Base-by-base conservation (phyloP, 2,113 vertebrate genomes). In the Pogona vitticeps region DNA sequence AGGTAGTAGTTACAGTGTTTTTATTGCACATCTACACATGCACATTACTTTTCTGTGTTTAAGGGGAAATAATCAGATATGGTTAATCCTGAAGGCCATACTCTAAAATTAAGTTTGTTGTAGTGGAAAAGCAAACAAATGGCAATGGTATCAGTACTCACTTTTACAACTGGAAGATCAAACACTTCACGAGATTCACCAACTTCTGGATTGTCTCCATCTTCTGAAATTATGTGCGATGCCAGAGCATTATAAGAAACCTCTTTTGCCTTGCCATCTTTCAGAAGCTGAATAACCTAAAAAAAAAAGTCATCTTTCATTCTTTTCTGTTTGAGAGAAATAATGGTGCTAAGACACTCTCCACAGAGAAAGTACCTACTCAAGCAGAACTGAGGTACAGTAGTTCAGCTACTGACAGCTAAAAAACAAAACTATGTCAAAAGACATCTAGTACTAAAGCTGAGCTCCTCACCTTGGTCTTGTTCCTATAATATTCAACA, bases 101-200 rank as follows among this genome's bases (percentile, higher is more conserved):
- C 17, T 67, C 61, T 80, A 58, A 67, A 76, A 42, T 42, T 23
- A 80, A 42, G 58, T 63, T 59, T 76, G 33, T 9, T 58, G 9
- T 7, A 75, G 21, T 38, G n/a, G 33, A 76, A 73, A 76, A 75
- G 42, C 40, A 23, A 5, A 80, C 14, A 6, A 58, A 36, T 20
- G 28, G 56, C 0, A 20, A 56, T 13, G 52, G 1, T 21, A 59
- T 8, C 82, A 26, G 82, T 77, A 90, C 86, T 94, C 84, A 99
- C 99, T 97, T 99, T 99, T 80, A 99, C 98, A 21, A 99, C 98
- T 18, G 98, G 99, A 40, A 99, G 96, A 91, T 99, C 98, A 88
- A 99, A 99, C 71, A 99, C 99, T 89, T 99, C 99, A 38, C 98
- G 97, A 3, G 99, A 98, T 91, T 99, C 99, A 82, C 98, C 97